Base-by-base conservation (phyloP, 2,797 vertebrate genomes). In the Spinus olivaceus region DNA sequence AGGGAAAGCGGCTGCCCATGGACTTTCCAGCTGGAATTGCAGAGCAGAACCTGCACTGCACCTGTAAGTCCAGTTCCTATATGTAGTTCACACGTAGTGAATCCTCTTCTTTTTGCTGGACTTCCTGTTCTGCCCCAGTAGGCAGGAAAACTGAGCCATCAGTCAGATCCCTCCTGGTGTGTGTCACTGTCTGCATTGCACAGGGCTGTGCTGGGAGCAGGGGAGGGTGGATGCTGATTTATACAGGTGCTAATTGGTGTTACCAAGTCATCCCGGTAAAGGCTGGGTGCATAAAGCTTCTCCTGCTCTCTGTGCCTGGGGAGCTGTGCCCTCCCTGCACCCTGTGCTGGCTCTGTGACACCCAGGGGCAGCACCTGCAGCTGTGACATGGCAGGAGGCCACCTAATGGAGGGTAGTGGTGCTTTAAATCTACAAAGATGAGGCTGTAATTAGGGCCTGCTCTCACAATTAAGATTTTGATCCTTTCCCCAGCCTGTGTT, bases 11-110 rank as follows among this genome's bases (percentile, higher is more conserved):
- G 59, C 81, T 61, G 11, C 39, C 49, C 1, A 0, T 14, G 66
- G 44, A 17, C 21, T 46, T 81, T 50, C 44, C 8, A 2, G 49
- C 24, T 32, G 23, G 44, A 56, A 78, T 1, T 19, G 49, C 16
- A 35, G 67, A 69, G 44, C 23, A 64, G 60, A 88, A 24, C 13
- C 10, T 54, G 33, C 39, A 37, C 25, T 42, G 53, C 7, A 6
- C 37, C 33, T 32, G 0, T 3, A 28, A 66, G 19, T 46, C 28
- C 0, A 1, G 2, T 28, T 41, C 0, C 0, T 10, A 13, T 16
- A 2, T 23, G 21, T 30, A 12, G 33, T 56, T 80, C 64, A 53
- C 25, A 8, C 2, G 0, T 12, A 18, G 23, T 5, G 27, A 64
- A 30, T 63, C 18, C 12, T 24, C 32, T 27, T 37, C 12, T 35